These are phyloP conservation scores for Drosophila buzzatii DNA, from an alignment of 2,888 invertebrate species.

Conservation along the genomic window DNA sequence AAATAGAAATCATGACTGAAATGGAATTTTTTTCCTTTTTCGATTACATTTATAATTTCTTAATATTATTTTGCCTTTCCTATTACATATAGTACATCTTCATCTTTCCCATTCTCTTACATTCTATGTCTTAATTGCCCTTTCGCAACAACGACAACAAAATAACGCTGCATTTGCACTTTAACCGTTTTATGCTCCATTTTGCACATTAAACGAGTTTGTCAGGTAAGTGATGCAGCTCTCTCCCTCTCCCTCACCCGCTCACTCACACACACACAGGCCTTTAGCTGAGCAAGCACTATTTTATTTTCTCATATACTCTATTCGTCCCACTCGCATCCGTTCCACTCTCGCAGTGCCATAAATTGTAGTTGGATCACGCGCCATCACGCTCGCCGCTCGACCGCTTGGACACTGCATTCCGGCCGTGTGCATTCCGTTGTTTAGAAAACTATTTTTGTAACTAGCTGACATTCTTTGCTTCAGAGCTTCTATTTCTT, in stretches of 20 bases:
- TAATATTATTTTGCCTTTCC: not conserved
- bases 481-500: slow-evolving; percentile 14
- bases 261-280: not conserved
- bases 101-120: not conserved
- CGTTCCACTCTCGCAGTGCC: slow-evolving; percentile 1
- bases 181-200: slow-evolving; percentile 17
- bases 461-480: slow-evolving; percentile 66
- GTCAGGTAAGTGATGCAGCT: slow-evolving; percentile 21
- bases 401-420: slow-evolving; percentile 50
- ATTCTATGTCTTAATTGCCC: slow-evolving; percentile 2
- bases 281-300: slow-evolving; percentile 17
- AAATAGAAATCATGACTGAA: not conserved
- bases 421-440: slow-evolving; percentile 60
- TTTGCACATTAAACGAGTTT: slow-evolving; percentile 15
- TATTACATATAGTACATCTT: not conserved
- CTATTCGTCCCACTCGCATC: not conserved
- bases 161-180: slow-evolving; percentile 6
- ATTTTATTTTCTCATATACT: slow-evolving; percentile 12
- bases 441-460: slow-evolving; percentile 59
- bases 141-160: not conserved
- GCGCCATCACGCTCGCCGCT: slow-evolving; percentile 48
- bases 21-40: not conserved
- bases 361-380: slow-evolving; percentile 70
- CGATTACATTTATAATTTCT: not conserved
- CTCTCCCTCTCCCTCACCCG: not conserved